Evolutionary conservation across 2,113 vertebrate species (phyloP).

Genomic region (Lagenorhynchus albirostris): DNA sequence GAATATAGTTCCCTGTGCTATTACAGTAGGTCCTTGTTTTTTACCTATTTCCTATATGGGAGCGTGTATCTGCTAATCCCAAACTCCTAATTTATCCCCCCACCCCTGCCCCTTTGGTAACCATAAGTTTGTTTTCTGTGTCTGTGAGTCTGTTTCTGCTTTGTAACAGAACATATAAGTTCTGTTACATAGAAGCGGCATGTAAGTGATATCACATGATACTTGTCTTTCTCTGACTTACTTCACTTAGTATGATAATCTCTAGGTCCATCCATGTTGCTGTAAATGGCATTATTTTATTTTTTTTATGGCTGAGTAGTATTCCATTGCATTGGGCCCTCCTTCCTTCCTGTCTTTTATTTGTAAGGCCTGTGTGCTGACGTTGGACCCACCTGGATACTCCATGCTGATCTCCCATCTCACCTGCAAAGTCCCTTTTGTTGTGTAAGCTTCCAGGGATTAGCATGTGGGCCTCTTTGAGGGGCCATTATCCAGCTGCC

Average conservation of each 20-base stretch:
- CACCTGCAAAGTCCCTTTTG: background rate
- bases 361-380: accelerated
- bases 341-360: background rate
- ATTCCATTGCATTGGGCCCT: background rate
- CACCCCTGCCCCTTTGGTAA: background rate
- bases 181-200: too few relatives aligned
- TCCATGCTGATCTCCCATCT: background rate
- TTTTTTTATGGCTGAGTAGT: background rate
- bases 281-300: background rate
- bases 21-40: background rate
- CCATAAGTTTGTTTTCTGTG: background rate
- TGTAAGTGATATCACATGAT: background rate
- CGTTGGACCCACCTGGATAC: background rate
- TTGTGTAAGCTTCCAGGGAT: background rate
- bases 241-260: background rate
- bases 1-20: background rate
- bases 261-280: background rate
- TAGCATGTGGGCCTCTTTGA: accelerated
- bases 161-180: background rate
- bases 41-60: background rate
- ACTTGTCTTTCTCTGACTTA: background rate
- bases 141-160: background rate
- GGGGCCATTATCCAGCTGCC: accelerated
- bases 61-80: background rate
- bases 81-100: background rate